Percentiles rank a stretch among this genome's conserved stretches.
phyloP scores from a whole-genome alignment of 2,797 vertebrate species.

The Rhynchonycteris naso region DNA sequence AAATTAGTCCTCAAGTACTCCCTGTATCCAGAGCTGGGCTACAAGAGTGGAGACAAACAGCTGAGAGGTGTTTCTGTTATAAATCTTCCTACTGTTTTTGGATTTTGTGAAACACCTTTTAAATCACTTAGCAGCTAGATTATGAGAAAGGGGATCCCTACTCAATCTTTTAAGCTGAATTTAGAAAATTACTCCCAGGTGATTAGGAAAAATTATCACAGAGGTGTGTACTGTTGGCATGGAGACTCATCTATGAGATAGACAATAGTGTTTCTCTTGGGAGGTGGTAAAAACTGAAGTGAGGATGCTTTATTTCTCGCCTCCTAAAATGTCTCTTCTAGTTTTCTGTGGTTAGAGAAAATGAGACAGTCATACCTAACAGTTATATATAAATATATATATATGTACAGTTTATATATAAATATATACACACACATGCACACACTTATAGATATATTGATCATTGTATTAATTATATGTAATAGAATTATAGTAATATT shows the following conservation, averaged over 20 bases:
- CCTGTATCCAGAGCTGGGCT: not conserved
- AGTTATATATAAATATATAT: not conserved
- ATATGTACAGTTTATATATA: too few species aligned
- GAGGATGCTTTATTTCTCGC: slow-evolving; percentile 38
- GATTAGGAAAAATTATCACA: not conserved
- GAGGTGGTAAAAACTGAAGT: not conserved
- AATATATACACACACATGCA: not conserved
- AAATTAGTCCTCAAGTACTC: slow-evolving; percentile 38
- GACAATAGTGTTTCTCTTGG: slow-evolving; percentile 10
- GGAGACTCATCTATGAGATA: slow-evolving; percentile 12
- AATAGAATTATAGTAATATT: not conserved
- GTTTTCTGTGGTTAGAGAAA: slow-evolving; percentile 61
- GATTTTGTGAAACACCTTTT: slow-evolving; percentile 32
- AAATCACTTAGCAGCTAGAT: not conserved
- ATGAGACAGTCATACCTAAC: slow-evolving; percentile 14
- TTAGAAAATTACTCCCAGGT: slow-evolving; percentile 1
- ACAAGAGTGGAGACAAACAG: not conserved
- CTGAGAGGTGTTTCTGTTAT: not conserved
- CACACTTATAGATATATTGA: not conserved
- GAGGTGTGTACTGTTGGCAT: slow-evolving; percentile 10
- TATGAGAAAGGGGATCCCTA: not conserved
- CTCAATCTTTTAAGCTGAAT: slow-evolving; percentile 2
- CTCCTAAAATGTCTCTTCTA: slow-evolving; percentile 51
- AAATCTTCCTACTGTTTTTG: slow-evolving; percentile 14
- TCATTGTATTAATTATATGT: not conserved